Evolutionary conservation across 2,113 vertebrate species (phyloP), one percentile per base, ranked within the genome.

Genomic region (Danionella cerebrum): DNA sequence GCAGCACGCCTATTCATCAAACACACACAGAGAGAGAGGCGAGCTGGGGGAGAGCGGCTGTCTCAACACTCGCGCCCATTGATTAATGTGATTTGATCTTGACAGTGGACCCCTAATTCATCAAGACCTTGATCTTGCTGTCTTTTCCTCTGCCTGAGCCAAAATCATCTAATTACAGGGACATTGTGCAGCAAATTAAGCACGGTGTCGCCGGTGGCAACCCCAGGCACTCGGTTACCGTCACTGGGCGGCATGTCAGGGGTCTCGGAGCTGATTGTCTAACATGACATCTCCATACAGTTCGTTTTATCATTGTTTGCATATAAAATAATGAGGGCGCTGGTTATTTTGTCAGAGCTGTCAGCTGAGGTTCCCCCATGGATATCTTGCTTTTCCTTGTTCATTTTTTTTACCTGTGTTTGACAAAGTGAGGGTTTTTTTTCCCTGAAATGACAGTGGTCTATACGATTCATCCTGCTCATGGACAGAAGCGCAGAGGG

Each of bases 81-180:
- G 91, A 93, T 93, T 91, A 91, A 91, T 93, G 88, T 89, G 86
- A 90, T 89, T 58, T 3, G 87, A 91, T 87, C 84, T 84, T 88
- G 86, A 89, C 80, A 87, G 85, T 87, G 87, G 76, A 81, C 81
- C 86, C 86, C 86, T 83, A 84, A 89, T 93, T 89, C 90, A 91
- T 95, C 93, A 94, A 83, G 84, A 78, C 86, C 80, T 39, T 85
- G 86, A 87, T 89, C 84, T 82, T 73, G 86, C 86, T 89, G 84
- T 87, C 89, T 83, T 79, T 86, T 78, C 76, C 80, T 84, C 82
- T 80, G 81, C 87, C 0, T n/a, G 79, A 70, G 84, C 91, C 90
- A 90, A 87, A 91, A 90, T 87, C 84, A 82, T 86, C 89, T 93
- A 91, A 94, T 96, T 94, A 94, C 82, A 80, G 75, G 84, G 87